These are phyloP conservation scores for Aquatica leii DNA, from an alignment of 2,888 invertebrate genomes.

Conservation along the genomic window DNA sequence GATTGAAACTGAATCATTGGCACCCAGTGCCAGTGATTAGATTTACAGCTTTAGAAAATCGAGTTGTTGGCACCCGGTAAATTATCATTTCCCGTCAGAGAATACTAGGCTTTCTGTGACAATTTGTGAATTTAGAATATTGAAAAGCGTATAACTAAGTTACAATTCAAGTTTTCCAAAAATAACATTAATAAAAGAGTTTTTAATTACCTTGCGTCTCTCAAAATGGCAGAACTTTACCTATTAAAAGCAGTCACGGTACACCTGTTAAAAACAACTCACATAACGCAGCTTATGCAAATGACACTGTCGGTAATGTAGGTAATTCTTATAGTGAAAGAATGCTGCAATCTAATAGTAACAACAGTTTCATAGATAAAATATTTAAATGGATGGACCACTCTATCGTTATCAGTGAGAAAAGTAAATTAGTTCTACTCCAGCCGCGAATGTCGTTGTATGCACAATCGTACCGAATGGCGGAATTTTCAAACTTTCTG, in stretches of 20 bases:
- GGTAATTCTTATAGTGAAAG: background rate
- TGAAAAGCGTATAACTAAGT: background rate
- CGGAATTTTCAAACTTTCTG: too few relatives aligned
- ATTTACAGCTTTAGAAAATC: background rate
- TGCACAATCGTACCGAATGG: too few relatives aligned
- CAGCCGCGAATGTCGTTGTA: too few relatives aligned
- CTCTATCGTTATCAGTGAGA: too few relatives aligned
- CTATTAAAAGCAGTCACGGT: too few relatives aligned
- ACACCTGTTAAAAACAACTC: background rate
- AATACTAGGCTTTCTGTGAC: background rate
- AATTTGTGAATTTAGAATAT: background rate
- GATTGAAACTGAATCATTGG: background rate
- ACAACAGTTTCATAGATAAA: background rate
- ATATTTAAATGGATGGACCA: too few relatives aligned
- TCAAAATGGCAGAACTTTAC: too few relatives aligned
- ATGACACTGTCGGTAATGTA: background rate
- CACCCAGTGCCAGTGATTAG: too few relatives aligned
- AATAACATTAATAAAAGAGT: background rate
- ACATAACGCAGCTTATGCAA: background rate
- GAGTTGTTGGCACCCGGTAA: too few relatives aligned
- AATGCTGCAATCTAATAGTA: too few relatives aligned
- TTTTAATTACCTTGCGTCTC: too few relatives aligned
- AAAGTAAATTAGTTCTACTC: too few relatives aligned
- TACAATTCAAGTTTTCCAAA: background rate
- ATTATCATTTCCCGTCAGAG: background rate